phyloP scores from a whole-genome alignment of 1,140 invertebrate species.

The Cecropterus lyciades region DNA sequence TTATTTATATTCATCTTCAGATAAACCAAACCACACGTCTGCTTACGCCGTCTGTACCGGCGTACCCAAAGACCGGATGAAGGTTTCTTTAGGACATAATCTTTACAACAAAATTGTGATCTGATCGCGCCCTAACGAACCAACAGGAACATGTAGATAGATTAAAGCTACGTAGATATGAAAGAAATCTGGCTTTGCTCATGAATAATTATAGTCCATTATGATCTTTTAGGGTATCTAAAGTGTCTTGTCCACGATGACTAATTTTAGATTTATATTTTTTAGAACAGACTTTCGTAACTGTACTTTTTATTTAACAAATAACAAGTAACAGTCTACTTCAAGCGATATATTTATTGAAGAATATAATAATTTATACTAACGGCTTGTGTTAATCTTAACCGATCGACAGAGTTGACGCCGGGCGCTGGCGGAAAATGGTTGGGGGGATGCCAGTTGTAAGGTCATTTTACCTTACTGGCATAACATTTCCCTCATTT shows the following conservation, averaged over 20 bases:
- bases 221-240: conserved; percentile 28
- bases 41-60: conserved; percentile 45
- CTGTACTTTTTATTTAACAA: no score
- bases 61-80: conserved; percentile 73
- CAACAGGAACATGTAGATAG: conserved; percentile 65
- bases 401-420: no score
- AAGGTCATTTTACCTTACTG: no score
- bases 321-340: no score
- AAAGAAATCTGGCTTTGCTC: conserved; percentile 48
- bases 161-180: conserved; percentile 70
- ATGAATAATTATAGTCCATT: conserved; percentile 37
- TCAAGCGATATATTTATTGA: no score
- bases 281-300: not conserved
- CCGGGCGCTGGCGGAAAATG: no score
- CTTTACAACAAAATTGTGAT: conserved; percentile 82
- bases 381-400: no score
- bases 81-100: conserved; percentile 80
- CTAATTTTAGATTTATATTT: not conserved
- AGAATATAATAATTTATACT: no score
- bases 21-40: not conserved
- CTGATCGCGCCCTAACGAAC: conserved; percentile 77
- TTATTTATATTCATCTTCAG: conserved; percentile 19
- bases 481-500: no score
- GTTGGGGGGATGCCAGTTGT: no score
- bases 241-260: conserved; percentile 3